Conservation (phyloP, 2,113 vertebrate species). For the Pelodiscus sinensis region DNA sequence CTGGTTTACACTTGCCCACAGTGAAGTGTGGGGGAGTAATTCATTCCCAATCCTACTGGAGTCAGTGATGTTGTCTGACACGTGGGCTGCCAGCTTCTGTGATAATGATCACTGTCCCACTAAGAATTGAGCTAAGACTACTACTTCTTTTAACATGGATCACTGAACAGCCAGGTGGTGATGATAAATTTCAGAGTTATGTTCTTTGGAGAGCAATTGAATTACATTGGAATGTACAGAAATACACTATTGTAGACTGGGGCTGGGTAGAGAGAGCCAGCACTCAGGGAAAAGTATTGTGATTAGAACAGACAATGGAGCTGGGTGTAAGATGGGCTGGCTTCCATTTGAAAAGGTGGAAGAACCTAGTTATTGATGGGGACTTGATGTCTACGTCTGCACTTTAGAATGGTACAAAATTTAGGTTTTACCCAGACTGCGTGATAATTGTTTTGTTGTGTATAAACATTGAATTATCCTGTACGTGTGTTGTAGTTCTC, state of each 20-base stretch:
- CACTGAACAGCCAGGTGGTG: fast-evolving
- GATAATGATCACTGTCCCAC: fast-evolving
- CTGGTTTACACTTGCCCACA: not conserved
- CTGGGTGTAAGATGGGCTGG: not conserved
- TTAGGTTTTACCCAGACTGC: not conserved
- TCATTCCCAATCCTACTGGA: not conserved
- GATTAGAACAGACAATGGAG: not conserved
- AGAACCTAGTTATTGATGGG: not conserved
- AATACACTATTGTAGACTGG: fast-evolving
- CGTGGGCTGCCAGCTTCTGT: not conserved
- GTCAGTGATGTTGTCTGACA: fast-evolving
- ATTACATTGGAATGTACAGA: too few relatives aligned
- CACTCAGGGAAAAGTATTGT: not conserved
- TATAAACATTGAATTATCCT: not conserved
- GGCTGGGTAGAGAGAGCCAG: not conserved
- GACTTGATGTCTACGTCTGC: not conserved
- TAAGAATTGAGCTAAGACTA: fast-evolving
- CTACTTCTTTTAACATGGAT: too few relatives aligned
- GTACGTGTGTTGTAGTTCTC: not conserved
- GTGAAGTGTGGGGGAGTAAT: fast-evolving
- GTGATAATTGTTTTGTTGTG: not conserved
- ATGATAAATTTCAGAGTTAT: not conserved
- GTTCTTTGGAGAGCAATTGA: not conserved
- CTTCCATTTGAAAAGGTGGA: not conserved
- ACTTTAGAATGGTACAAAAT: not conserved